phyloP scores from a whole-genome alignment of 1,140 invertebrate species.

The Neomicropteryx cornuta region DNA sequence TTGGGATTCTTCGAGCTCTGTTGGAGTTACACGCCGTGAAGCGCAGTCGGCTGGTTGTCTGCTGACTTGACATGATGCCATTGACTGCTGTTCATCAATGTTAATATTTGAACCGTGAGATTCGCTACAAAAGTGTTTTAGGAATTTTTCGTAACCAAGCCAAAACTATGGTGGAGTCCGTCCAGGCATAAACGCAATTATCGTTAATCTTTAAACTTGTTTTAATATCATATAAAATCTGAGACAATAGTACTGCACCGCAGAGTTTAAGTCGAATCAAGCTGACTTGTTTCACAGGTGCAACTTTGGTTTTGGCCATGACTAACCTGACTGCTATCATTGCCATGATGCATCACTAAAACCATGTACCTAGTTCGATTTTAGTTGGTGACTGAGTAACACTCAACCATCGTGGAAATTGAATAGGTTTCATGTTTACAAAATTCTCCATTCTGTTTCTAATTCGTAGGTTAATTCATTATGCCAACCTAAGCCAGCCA shows the following conservation, averaged over 20 bases:
- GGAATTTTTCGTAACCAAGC: slow-evolving; percentile 21
- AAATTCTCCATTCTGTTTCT: slow-evolving; percentile 16
- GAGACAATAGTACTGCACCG: slow-evolving; percentile 17
- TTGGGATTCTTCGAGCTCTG: slow-evolving; percentile 8
- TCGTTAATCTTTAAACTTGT: slow-evolving; percentile 13
- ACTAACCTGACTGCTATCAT: slow-evolving; percentile 12
- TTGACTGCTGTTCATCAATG: slow-evolving; percentile 10
- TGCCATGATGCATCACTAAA: slow-evolving; percentile 8
- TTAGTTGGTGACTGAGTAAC: neutral
- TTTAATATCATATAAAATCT: slow-evolving; percentile 10
- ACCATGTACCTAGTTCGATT: slow-evolving; percentile 12
- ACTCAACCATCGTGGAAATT: slow-evolving; percentile 11
- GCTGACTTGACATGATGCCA: slow-evolving; percentile 26
- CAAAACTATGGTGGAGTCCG: slow-evolving; percentile 27
- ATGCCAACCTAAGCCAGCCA: slow-evolving; percentile 26
- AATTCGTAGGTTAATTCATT: slow-evolving; percentile 14
- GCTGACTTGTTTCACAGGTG: slow-evolving; percentile 18
- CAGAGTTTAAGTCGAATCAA: slow-evolving; percentile 22
- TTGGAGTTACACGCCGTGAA: slow-evolving; percentile 19
- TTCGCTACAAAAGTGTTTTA: slow-evolving; percentile 28
- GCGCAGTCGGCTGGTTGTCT: slow-evolving; percentile 28
- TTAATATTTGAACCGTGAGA: slow-evolving; percentile 23
- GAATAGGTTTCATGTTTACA: slow-evolving; percentile 2
- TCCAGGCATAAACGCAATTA: slow-evolving; percentile 20
- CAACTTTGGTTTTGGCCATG: slow-evolving; percentile 18